Evolutionary conservation across 1,140 invertebrate species (phyloP), one percentile per base, ranked within the genome.

Genomic region (Zaprionus lachaisei): DNA sequence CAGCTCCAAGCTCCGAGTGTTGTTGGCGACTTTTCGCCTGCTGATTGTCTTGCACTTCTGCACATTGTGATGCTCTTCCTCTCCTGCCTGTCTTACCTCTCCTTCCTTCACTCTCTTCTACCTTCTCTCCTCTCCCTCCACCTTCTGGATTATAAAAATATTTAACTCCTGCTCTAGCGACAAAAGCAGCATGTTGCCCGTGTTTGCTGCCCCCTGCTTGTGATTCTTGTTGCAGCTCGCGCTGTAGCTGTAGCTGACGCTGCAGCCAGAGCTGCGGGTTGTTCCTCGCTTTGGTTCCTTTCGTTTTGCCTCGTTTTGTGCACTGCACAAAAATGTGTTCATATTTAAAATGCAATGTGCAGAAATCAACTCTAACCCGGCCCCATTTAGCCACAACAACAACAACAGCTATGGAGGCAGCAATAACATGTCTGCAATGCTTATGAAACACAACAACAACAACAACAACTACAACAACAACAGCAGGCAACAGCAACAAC

Each of bases 351-450:
- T 79, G 65, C 65, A 70, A 66, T 75, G 66, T 69, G 60, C 72
- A 41, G 44, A 64, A 65, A 74, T 79, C 79, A 85, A 80, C 85
- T 82, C 79, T 81, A 90, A 90, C 80, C 85, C 73, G 80, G 70
- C 83, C 83, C 70, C 83, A 62, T 82, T 84, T 85, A 76, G 20
- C 77, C 67, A 56, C 64, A 68, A 15, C 56, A 67, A 61, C 49
- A 57, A 57, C 60, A 41, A 6, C 34, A 60, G n/a, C 56, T 17
- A n/a, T 5, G 4, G 37, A 38, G 14, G 24, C 37, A 56, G 54
- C 57, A 49, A 77, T 37, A 73, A 60, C 41, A 57, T 62, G 41
- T 61, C 34, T 73, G 70, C 37, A 17, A 57, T 56, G 76, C 68
- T 77, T 81, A 81, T 78, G 71, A 86, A 82, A 81, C 70, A 34